Percentiles rank a stretch among this genome's conserved stretches.
Evolutionary conservation across 2,797 vertebrate species (phyloP).

Genomic region (Presbytis comata): DNA sequence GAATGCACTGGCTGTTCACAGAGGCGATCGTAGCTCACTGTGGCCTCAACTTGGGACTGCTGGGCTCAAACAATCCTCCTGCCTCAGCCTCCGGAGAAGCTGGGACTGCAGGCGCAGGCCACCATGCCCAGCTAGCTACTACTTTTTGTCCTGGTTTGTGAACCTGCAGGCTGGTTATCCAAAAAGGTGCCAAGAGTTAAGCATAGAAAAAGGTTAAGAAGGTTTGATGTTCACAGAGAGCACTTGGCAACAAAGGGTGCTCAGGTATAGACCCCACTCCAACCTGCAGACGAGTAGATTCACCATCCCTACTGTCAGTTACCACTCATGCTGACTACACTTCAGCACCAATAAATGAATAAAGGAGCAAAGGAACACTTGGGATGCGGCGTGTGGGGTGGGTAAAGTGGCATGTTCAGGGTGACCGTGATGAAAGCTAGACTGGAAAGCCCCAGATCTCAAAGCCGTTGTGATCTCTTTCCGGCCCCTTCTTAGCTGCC

Average conservation of each 20-base stretch:
- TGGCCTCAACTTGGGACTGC: background rate
- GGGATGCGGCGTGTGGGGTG: background rate
- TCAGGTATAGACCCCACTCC: rapidly evolving
- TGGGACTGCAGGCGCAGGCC: background rate
- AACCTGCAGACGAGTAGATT: background rate
- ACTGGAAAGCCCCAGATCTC: background rate
- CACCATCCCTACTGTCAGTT: background rate
- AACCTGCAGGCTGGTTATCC: background rate
- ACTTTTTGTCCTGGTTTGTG: background rate
- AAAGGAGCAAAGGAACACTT: background rate
- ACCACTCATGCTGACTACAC: background rate
- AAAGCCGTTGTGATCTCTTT: background rate
- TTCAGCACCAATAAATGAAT: background rate
- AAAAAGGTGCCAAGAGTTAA: background rate
- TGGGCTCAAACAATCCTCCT: rapidly evolving
- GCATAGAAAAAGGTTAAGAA: background rate
- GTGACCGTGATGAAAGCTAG: background rate
- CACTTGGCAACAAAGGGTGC: too few relatives aligned
- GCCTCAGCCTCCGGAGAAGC: background rate
- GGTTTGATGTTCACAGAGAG: background rate
- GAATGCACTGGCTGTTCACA: background rate
- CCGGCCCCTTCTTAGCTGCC: background rate
- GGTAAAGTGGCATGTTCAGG: background rate
- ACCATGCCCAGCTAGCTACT: background rate
- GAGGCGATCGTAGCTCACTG: rapidly evolving